Conservation (phyloP, 2,888 invertebrate species). For the Trichogramma dendrolimi region DNA sequence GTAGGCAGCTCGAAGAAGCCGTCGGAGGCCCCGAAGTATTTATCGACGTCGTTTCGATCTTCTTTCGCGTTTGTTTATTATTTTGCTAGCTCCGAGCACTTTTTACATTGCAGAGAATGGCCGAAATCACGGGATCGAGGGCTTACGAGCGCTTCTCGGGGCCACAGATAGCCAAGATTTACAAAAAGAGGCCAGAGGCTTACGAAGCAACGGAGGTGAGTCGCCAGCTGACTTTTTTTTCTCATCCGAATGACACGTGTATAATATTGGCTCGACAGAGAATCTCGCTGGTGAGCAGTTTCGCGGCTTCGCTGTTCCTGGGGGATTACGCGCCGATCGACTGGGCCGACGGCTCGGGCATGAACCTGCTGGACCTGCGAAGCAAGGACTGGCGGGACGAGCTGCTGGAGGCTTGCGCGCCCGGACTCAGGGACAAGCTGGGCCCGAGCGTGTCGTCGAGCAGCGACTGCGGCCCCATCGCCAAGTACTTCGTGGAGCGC, state of each 20-base stretch:
- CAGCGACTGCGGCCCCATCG: conserved; percentile 68
- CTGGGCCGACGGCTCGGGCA: conserved; percentile 88
- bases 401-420: conserved; percentile 76
- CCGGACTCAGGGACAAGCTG: conserved; percentile 69
- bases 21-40: conserved; percentile 74
- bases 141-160: conserved; percentile 92
- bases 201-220: conserved; percentile 72
- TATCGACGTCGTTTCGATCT: not conserved
- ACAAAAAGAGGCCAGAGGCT: conserved; percentile 63
- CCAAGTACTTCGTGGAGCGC: conserved; percentile 76
- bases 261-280: conserved; percentile 55
- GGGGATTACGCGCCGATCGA: conserved; percentile 89
- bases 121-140: conserved; percentile 77
- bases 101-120: conserved; percentile 61
- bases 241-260: not conserved
- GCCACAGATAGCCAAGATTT: conserved; percentile 87
- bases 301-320: conserved; percentile 81
- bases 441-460: conserved; percentile 71
- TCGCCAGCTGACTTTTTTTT: not conserved
- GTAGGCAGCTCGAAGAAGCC: conserved; percentile 72
- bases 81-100: not conserved
- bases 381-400: conserved; percentile 71
- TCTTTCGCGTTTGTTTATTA: not conserved
- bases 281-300: conserved; percentile 91
- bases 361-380: conserved; percentile 87